A percentile compares a stretch with the other conserved stretches of the same genome.
Conservation (phyloP, 2,888 invertebrate genomes). For the Apodemia zela region DNA sequence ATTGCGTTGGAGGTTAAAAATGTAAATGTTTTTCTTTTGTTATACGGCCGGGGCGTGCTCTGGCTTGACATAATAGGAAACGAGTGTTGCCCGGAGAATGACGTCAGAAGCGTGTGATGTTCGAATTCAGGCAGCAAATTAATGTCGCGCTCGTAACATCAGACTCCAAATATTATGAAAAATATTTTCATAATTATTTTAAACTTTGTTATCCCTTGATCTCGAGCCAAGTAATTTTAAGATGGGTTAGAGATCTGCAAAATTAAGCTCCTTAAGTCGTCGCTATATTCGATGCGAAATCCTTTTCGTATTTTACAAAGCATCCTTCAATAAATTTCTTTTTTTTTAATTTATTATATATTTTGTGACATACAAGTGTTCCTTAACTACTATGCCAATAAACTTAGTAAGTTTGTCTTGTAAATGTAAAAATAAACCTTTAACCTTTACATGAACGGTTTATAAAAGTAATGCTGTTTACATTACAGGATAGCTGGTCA, state of each 20-base stretch:
- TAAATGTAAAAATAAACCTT: too few species aligned
- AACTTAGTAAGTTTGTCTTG: too few species aligned
- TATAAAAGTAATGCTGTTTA: too few species aligned
- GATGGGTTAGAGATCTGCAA: background rate
- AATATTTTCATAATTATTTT: background rate
- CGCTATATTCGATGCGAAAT: background rate
- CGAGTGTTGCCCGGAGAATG: slow-evolving; percentile 9
- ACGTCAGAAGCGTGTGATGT: slow-evolving; percentile 14
- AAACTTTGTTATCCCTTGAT: background rate
- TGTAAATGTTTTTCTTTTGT: slow-evolving; percentile 11
- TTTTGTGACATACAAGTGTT: too few species aligned
- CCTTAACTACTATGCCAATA: too few species aligned
- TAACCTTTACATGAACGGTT: too few species aligned
- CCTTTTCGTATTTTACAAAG: background rate
- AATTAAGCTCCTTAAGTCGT: background rate
- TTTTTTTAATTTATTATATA: too few species aligned
- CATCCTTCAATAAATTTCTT: background rate
- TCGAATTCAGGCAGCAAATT: slow-evolving; percentile 11
- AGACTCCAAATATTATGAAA: background rate
- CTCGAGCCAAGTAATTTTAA: background rate
- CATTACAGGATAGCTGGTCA: too few species aligned
- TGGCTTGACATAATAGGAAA: slow-evolving; percentile 11
- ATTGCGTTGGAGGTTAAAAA: slow-evolving; percentile 3
- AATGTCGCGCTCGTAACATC: background rate
- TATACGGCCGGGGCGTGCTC: background rate